Percentiles rank a stretch among this genome's conserved stretches.
phyloP scores from a whole-genome alignment of 53 echinoderm and acorn worm genomes.

The Holothuria scabra region DNA sequence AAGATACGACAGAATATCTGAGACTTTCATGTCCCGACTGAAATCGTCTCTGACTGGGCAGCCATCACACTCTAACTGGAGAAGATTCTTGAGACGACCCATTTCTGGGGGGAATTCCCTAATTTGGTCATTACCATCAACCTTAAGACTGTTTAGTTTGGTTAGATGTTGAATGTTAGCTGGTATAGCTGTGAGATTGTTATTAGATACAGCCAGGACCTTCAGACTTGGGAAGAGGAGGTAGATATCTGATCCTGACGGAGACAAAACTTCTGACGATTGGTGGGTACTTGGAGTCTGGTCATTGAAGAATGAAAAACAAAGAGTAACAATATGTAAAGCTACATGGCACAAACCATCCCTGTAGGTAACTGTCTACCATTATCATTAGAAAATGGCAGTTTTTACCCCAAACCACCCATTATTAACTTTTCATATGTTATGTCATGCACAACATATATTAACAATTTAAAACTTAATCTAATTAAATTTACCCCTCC shows the following conservation, averaged over 20 bases:
- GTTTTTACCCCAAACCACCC: no score
- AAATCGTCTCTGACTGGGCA: slow-evolving; percentile 82
- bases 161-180: slow-evolving; percentile 89
- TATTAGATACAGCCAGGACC: slow-evolving; percentile 77
- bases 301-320: no score
- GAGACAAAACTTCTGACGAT: slow-evolving; percentile 11
- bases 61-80: slow-evolving; percentile 85
- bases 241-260: slow-evolving; percentile 66
- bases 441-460: no score
- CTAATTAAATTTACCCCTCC: no score
- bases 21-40: slow-evolving; percentile 66
- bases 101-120: slow-evolving; percentile 89
- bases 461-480: no score
- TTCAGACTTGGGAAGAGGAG: slow-evolving; percentile 91
- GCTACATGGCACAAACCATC: no score
- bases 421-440: no score
- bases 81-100: slow-evolving; percentile 83
- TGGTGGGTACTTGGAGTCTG: no score
- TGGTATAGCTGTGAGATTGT: slow-evolving; percentile 76
- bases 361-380: no score
- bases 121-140: slow-evolving; percentile 86
- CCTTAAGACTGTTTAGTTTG: slow-evolving; percentile 88
- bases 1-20: slow-evolving; percentile 86
- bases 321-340: no score
- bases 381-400: no score